Evolutionary conservation across 53 echinoderm and acorn worm genomes (phyloP).

Genomic region (Arbacia lixula): DNA sequence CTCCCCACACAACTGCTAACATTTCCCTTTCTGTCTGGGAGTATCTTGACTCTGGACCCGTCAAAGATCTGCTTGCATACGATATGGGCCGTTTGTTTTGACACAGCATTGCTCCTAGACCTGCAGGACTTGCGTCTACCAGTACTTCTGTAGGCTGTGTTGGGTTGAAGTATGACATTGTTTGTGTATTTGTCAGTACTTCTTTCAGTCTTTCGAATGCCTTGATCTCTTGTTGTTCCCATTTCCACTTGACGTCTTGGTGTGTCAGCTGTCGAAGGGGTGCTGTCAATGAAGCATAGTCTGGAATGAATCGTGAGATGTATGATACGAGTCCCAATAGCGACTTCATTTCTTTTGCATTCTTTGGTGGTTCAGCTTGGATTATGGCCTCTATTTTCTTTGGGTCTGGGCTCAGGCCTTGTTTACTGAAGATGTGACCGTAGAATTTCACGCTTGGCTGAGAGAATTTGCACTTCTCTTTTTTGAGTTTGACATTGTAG

Average conservation of each 20-base stretch:
- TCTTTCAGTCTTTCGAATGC: slow-evolving; percentile 54
- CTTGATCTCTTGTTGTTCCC: slow-evolving; percentile 38
- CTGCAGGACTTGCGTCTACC: slow-evolving; percentile 74
- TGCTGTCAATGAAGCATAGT: slow-evolving; percentile 64
- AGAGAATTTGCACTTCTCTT: too few relatives aligned
- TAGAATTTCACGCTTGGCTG: too few relatives aligned
- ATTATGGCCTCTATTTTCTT: too few relatives aligned
- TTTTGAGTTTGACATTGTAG: too few relatives aligned
- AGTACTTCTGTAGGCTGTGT: slow-evolving; percentile 41
- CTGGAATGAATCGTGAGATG: slow-evolving; percentile 68
- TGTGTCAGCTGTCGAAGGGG: slow-evolving; percentile 64
- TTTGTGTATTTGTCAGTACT: slow-evolving; percentile 48
- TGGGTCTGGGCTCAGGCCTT: too few relatives aligned
- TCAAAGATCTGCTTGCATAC: slow-evolving; percentile 62
- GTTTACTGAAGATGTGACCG: too few relatives aligned
- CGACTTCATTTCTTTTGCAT: slow-evolving; percentile 65
- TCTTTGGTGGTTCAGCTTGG: too few relatives aligned
- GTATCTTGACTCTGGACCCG: slow-evolving; percentile 64
- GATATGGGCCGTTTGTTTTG: slow-evolving; percentile 57
- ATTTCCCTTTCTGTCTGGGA: slow-evolving; percentile 79
- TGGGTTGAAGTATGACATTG: slow-evolving; percentile 68
- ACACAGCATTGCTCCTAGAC: slow-evolving; percentile 65
- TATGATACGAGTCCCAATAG: slow-evolving; percentile 62
- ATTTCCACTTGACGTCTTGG: slow-evolving; percentile 61
- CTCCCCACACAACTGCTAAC: slow-evolving; percentile 65